Base-by-base conservation (phyloP, 1,140 invertebrate genomes). In the Dreissena rostriformis region DNA sequence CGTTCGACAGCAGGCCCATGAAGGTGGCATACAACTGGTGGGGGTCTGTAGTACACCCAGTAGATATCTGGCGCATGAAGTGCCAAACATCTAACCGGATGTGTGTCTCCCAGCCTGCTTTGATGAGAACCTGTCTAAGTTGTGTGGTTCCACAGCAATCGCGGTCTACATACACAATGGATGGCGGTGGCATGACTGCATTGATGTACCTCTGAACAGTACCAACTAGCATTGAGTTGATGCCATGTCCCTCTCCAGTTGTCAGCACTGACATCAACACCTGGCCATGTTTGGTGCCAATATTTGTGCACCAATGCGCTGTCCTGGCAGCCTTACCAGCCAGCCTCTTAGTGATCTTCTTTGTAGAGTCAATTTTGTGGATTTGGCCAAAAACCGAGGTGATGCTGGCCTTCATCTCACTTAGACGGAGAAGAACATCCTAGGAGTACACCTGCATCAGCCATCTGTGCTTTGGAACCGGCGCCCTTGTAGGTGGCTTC, bases 61-160 rank as follows among this genome's bases (percentile, higher is more conserved):
- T 6, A 15, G 88, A 82, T 8, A 89, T 26, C 17, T 80, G 52
- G 6, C 88, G 65, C 88, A 86, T 89, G 76, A 89, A 88, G 55
- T 88, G 86, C 83, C 88, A 89, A 11, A 89, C 68, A 73, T 88
- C n/a, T n/a, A n/a, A n/a, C n/a, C n/a, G n/a, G n/a, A n/a, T n/a
- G n/a, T n/a, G n/a, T n/a, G n/a, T n/a, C 87, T 17, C 88, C 83
- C 22, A 85, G 49, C n/a, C 85, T 55, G 17, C 14, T 0, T 22
- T 75, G 51, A 19, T 63, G 7, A 84, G 79, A 15, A 29, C 19
- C 12, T 2, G 11, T 17, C 39, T n/a, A 19, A 57, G 51, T 11
- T n/a, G 39, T 26, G 12, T 65, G 2, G 6, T 14, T 14, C 70
- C 70, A 72, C 70, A 72, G 39, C 39, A 72, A 49, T 72, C 70